These are phyloP conservation scores for Corythaixoides concolor DNA, from an alignment of 2,113 vertebrate species.

Conservation along the genomic window DNA sequence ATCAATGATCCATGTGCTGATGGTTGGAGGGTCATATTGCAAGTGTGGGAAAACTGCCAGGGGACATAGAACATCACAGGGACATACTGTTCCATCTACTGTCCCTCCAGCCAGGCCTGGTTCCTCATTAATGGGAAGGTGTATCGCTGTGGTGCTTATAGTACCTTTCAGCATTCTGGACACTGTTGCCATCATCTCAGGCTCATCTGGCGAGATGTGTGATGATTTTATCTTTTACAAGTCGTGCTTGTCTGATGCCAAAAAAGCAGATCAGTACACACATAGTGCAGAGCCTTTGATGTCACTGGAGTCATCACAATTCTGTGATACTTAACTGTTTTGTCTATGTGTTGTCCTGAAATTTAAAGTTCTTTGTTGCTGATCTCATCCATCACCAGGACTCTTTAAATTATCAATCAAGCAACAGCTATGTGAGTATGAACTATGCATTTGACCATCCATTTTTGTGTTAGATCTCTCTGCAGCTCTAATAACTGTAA, in stretches of 20 bases:
- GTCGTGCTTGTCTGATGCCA: background rate
- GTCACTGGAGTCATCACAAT: background rate
- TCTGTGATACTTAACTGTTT: background rate
- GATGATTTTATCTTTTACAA: background rate
- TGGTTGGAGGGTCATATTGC: background rate
- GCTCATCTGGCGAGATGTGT: background rate
- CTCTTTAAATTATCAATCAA: background rate
- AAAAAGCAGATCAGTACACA: background rate
- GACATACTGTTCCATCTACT: background rate
- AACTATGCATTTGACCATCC: background rate
- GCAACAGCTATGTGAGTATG: background rate
- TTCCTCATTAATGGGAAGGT: background rate
- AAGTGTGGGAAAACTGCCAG: background rate
- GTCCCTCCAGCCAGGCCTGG: background rate
- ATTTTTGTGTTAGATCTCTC: background rate
- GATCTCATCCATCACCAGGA: background rate
- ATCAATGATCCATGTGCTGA: background rate
- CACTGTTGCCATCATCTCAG: background rate
- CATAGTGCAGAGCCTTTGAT: background rate
- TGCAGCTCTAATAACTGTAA: background rate
- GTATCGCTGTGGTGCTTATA: background rate
- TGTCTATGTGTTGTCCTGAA: background rate
- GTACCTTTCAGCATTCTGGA: background rate
- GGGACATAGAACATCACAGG: background rate
- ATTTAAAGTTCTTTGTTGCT: background rate